phyloP scores from a whole-genome alignment of 2,113 vertebrate genomes.

The Hoplias malabaricus region DNA sequence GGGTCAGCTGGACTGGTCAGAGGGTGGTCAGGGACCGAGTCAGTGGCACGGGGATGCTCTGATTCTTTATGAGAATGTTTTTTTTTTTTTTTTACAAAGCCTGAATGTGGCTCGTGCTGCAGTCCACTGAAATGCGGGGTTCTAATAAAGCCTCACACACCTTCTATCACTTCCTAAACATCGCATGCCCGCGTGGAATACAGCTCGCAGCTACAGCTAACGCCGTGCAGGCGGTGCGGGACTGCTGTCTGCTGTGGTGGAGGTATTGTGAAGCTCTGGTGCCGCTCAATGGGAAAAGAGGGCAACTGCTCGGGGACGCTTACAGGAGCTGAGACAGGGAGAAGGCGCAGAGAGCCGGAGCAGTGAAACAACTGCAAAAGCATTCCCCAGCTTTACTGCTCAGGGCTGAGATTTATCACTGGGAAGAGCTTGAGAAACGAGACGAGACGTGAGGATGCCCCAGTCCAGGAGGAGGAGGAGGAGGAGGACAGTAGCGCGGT shows the following conservation, averaged over 20 bases:
- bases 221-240: neutral
- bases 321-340: slow-evolving; percentile 24
- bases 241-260: slow-evolving; percentile 23
- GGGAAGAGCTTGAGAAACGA: too few relatives aligned
- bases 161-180: neutral
- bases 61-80: too few relatives aligned
- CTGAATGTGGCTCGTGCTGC: neutral
- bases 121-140: neutral
- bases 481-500: too few relatives aligned
- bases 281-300: slow-evolving; percentile 78
- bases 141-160: neutral
- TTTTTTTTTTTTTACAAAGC: too few relatives aligned
- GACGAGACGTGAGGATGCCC: too few relatives aligned
- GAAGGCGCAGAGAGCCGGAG: neutral
- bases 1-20: too few relatives aligned
- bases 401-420: too few relatives aligned
- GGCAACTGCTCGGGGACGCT: slow-evolving; percentile 69
- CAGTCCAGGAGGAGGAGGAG: neutral
- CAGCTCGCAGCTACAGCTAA: neutral
- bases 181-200: neutral
- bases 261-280: slow-evolving; percentile 74
- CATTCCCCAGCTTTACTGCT: too few relatives aligned
- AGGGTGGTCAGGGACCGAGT: too few relatives aligned
- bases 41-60: too few relatives aligned
- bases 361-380: neutral